phyloP scores from a whole-genome alignment of 2,113 vertebrate genomes.

The Tachysurus fulvidraco region DNA sequence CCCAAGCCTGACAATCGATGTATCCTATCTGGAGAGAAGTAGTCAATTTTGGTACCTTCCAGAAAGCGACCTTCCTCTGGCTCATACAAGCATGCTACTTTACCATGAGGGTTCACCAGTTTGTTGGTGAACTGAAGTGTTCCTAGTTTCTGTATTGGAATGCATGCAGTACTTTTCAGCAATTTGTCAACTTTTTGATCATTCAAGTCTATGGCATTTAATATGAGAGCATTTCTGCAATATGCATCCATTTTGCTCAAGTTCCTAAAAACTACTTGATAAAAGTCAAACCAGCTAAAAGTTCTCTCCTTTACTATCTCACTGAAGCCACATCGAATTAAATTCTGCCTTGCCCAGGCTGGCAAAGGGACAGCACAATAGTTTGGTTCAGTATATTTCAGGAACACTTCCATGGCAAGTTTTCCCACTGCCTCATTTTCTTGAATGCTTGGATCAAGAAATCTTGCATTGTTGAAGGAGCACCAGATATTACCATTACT shows the following conservation, averaged over 20 bases:
- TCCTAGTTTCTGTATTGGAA: conserved; percentile 68
- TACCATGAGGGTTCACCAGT: conserved; percentile 76
- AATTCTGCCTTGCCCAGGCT: conserved; percentile 67
- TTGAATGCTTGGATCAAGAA: conserved; percentile 72
- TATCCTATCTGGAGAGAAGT: conserved; percentile 68
- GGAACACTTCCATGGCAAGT: conserved; percentile 68
- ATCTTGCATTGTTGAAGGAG: conserved; percentile 68
- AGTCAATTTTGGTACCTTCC: conserved; percentile 64
- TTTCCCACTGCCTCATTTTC: conserved; percentile 59
- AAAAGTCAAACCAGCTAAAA: conserved; percentile 75
- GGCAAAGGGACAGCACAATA: conserved; percentile 73
- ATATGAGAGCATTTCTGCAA: conserved; percentile 70
- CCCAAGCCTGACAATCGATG: conserved; percentile 72
- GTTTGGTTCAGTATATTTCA: conserved; percentile 57
- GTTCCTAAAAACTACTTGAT: conserved; percentile 74
- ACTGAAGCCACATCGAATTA: conserved; percentile 61
- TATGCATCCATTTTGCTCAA: conserved; percentile 63
- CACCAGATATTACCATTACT: conserved; percentile 77
- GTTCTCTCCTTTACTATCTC: conserved; percentile 63
- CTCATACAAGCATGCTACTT: conserved; percentile 71
- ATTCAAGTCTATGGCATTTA: conserved; percentile 76
- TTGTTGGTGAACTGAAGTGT: conserved; percentile 70
- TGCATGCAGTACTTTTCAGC: conserved; percentile 70
- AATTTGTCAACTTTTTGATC: conserved; percentile 64
- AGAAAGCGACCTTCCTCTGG: conserved; percentile 72